Evolutionary conservation across 2,797 vertebrate species (phyloP), one percentile per base, ranked within the genome.

Genomic region (Labeo calbasu): DNA sequence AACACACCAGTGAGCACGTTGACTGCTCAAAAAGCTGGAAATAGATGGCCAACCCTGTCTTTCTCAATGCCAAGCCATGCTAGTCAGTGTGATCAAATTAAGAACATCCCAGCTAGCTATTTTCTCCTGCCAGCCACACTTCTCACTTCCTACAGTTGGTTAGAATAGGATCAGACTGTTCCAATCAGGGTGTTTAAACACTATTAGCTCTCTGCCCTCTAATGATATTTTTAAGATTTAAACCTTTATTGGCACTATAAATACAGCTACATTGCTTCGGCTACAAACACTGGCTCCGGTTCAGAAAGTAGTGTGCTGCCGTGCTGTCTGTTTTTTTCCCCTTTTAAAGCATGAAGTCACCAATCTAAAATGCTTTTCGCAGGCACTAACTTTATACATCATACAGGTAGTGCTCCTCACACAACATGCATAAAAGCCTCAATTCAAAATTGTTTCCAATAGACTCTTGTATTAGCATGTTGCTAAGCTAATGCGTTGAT

Each of bases 11-110:
- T 48, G 66, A 86, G 50, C 40, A 75, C 1, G 14, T 4, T 7
- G 23, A 55, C 71, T 68, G 76, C 51, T 79, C 43, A 53, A 17
- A 50, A 81, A 78, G 32, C 53, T 76, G 28, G 68, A 21, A 55
- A 75, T 36, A 46, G 55, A 85, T 79, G 69, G 23, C 77, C 51
- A 65, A 70, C 68, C 19, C 46, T 57, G 53, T 81, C 73, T 65
- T 59, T 83, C 48, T 72, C 50, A 50, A 79, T 79, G 61, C 69
- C 82, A 79, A 55, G 10, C 61, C 48, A 50, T 77, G 66, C 23
- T 70, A 84, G 73, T 77, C 76, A 81, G 83, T 63, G 63, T 63
- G 48, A 86, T 82, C 69, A 72, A 25, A 66, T 77, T 73, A 80
- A 75, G 21, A 71, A 19, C 48, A 79, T 83, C 57, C 25, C 21